A percentile compares a stretch with the other conserved stretches of the same genome.
These are phyloP conservation scores for Sebastes itinus DNA, from an alignment of 2,797 vertebrate species.

Conservation along the genomic window DNA sequence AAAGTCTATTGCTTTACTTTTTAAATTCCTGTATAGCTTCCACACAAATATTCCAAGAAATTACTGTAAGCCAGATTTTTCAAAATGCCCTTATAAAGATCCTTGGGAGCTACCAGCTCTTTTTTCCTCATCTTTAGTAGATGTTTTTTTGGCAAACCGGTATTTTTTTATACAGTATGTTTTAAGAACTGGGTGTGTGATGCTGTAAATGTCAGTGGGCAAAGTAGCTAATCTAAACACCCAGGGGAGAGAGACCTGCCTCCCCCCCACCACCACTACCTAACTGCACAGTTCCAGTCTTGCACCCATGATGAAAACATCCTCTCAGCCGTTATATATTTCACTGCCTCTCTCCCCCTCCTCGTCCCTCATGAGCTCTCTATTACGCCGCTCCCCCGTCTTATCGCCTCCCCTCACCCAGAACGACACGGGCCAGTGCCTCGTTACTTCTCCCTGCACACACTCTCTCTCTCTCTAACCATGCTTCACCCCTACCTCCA, in stretches of 20 bases:
- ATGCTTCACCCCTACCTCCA: background rate
- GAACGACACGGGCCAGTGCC: constrained; percentile 54
- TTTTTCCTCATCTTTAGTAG: background rate
- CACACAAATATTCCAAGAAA: background rate
- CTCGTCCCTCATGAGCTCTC: constrained; percentile 55
- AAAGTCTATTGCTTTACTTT: background rate
- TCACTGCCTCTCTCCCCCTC: constrained; percentile 9
- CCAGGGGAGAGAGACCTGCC: constrained; percentile 25
- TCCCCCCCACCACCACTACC: constrained; percentile 22
- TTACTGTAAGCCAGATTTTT: background rate
- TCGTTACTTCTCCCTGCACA: constrained; percentile 20
- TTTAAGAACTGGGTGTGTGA: constrained; percentile 37
- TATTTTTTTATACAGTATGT: background rate
- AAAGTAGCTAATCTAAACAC: constrained; percentile 59
- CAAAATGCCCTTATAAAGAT: background rate
- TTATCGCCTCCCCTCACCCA: constrained; percentile 59
- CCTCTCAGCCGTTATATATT: constrained; percentile 43
- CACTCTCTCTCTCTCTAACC: background rate
- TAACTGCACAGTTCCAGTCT: constrained; percentile 44
- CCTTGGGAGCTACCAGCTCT: background rate
- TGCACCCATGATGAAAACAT: constrained; percentile 49
- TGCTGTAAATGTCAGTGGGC: constrained; percentile 62
- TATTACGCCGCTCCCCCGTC: constrained; percentile 36
- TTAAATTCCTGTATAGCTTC: background rate
- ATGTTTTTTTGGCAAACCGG: background rate